These are phyloP conservation scores for Scaptomyza pallida DNA, from an alignment of 1,140 invertebrate genomes.

Conservation along the genomic window DNA sequence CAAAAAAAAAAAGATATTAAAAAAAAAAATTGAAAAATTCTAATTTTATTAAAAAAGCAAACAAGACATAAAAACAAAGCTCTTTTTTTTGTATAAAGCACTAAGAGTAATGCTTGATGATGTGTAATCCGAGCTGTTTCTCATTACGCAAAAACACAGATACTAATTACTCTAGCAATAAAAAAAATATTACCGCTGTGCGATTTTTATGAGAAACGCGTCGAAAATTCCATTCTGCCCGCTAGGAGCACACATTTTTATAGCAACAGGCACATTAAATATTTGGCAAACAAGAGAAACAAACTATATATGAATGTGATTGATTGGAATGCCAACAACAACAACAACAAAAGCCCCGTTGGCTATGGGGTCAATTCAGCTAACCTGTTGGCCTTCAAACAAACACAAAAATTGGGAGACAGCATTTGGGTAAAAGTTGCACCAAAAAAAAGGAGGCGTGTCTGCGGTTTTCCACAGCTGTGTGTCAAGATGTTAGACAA, in stretches of 20 bases:
- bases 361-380: constrained; percentile 9
- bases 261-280: not conserved
- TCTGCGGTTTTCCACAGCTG: not conserved
- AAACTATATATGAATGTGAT: constrained; percentile 1
- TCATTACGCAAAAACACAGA: no score
- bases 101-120: no score
- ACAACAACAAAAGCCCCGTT: not conserved
- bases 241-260: not conserved
- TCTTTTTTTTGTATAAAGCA: no score
- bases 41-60: no score
- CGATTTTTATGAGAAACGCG: no score
- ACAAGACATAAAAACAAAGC: no score
- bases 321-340: constrained; percentile 18
- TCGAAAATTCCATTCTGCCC: not conserved
- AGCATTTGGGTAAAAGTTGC: constrained; percentile 26
- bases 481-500: constrained; percentile 1
- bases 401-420: not conserved
- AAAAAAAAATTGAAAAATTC: no score
- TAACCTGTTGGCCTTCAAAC: constrained; percentile 20
- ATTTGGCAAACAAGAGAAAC: not conserved
- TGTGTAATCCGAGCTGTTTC: no score
- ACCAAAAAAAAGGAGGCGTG: not conserved
- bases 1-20: no score
- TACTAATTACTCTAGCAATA: no score
- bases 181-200: no score